phyloP scores from a whole-genome alignment of 2,888 invertebrate species.

The Serrognathus titanus region DNA sequence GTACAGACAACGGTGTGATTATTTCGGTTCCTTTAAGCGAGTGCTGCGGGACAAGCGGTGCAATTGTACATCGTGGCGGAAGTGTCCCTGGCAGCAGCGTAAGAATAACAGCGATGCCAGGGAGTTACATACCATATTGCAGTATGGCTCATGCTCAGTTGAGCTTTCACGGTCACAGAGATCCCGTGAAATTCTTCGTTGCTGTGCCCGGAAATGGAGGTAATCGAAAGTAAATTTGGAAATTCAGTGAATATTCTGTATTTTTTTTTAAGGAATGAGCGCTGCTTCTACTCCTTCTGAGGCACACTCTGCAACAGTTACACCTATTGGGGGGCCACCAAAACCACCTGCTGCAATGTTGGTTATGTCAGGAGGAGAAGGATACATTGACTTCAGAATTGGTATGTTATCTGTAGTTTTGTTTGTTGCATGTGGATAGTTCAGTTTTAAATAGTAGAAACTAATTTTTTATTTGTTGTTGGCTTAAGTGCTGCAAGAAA shows the following conservation, averaged over 20 bases:
- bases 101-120: constrained; percentile 41
- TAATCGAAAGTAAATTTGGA: constrained; percentile 26
- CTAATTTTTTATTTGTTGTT: too few relatives aligned
- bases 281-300: constrained; percentile 48
- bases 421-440: too few relatives aligned
- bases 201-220: constrained; percentile 80
- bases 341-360: constrained; percentile 74
- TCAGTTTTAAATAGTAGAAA: too few relatives aligned
- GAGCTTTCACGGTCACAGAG: constrained; percentile 98
- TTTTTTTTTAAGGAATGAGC: constrained; percentile 41
- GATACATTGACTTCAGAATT: constrained; percentile 98
- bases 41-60: constrained; percentile 43
- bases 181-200: constrained; percentile 98
- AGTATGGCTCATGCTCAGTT: constrained; percentile 98
- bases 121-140: constrained; percentile 81
- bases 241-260: constrained; percentile 1
- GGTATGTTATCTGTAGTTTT: constrained; percentile 59
- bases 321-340: constrained; percentile 43
- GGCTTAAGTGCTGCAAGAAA: too few relatives aligned
- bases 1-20: constrained; percentile 95
- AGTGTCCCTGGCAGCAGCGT: constrained; percentile 45
- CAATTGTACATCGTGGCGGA: constrained; percentile 29
- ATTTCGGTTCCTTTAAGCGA: constrained; percentile 90
- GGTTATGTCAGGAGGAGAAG: constrained; percentile 97
- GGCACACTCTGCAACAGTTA: constrained; percentile 42